Evolutionary conservation across 2,797 vertebrate species (phyloP), one percentile per base, ranked within the genome.

Genomic region (Enteromius mattozi): DNA sequence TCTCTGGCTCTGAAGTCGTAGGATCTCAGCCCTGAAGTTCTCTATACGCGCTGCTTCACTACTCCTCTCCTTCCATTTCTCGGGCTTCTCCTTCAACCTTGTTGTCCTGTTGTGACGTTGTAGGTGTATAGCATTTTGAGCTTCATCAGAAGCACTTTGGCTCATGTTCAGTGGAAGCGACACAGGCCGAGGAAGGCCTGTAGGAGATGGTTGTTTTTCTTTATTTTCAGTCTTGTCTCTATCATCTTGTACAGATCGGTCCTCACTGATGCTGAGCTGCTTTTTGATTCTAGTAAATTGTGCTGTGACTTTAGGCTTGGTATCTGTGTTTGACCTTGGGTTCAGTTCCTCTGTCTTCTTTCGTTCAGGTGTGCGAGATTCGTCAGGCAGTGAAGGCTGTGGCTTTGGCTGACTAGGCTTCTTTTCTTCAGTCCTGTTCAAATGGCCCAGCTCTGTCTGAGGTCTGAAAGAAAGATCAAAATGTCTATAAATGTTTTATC

Each of bases 61-160:
- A 83, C 93, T 91, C n/a, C 83, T 90, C 81, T 95, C 97, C 68
- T 93, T 96, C 97, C 97, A 99, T 35, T 88, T 93, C 87, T 96
- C 95, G 0, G 93, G 95, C 49, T 96, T 97, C 13, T 91, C 92
- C 87, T 93, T 96, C 0, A 97, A 91, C 68, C 88, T 93, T 30
- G 78, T 92, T 0, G 87, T 70, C 30, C 96, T 96, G 2, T 85
- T 90, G 87, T 96, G 95, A 85, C 96, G 96, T 86, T 97, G 97
- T 33, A 94, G 91, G 4, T 92, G 70, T 47, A 91, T 86, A 0
- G 91, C 90, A 85, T 21, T n/a, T 0, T 92, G 89, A 19, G 83
- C 80, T 78, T 89, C 90, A 45, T 49, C 35, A 1, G 92, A 80
- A 2, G 2, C 40, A 0, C 17, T 0, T 13, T 66, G 0, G 77